Evolutionary conservation across 2,113 vertebrate genomes (phyloP).

Genomic region (Proteles cristata): DNA sequence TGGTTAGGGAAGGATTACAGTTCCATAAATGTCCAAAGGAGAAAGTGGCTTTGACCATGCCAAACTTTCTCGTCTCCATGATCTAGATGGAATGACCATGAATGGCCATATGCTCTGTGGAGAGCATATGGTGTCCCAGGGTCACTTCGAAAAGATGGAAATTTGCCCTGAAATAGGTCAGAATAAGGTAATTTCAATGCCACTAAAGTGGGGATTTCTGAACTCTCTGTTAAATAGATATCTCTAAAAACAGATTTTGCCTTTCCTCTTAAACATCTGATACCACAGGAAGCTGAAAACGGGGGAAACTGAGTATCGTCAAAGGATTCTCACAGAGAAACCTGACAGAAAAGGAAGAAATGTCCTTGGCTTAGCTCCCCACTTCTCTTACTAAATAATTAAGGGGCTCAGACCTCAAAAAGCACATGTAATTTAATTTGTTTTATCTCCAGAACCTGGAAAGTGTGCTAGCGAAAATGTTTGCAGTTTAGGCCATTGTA

Average conservation of each 20-base stretch:
- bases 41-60: not conserved
- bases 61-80: not conserved
- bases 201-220: slow-evolving; percentile 24
- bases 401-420: not conserved
- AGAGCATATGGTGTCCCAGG: not conserved
- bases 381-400: not conserved
- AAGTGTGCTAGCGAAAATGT: not conserved
- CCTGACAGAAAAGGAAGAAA: not conserved
- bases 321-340: not conserved
- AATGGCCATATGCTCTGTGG: not conserved
- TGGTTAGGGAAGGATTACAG: not conserved
- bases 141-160: not conserved
- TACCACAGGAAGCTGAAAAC: slow-evolving; percentile 45
- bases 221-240: slow-evolving; percentile 30
- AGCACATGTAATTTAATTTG: not conserved
- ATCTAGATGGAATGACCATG: not conserved
- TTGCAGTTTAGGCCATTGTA: not conserved
- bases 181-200: slow-evolving; percentile 22
- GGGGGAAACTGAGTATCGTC: not conserved
- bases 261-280: slow-evolving; percentile 59
- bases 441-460: not conserved
- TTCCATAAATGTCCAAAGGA: not conserved
- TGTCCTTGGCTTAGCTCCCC: not conserved
- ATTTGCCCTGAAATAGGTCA: slow-evolving; percentile 15
- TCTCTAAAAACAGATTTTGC: slow-evolving; percentile 44